Evolutionary conservation across 1,140 invertebrate genomes (phyloP).

Genomic region (Anadara kagoshimensis): DNA sequence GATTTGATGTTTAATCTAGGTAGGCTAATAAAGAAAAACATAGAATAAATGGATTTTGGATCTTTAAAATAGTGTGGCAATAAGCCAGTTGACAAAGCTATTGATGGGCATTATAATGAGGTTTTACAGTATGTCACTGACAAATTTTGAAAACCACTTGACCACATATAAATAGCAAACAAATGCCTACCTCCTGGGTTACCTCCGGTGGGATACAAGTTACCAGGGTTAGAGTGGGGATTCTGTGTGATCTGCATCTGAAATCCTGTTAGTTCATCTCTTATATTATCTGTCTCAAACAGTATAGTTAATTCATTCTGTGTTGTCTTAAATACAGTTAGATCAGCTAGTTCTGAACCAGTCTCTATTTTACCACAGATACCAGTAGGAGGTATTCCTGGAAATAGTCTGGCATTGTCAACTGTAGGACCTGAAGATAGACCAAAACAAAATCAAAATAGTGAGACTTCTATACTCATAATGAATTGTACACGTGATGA

Average conservation of each 20-base stretch:
- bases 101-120: no score
- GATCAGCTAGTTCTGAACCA: constrained; percentile 36
- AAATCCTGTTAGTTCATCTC: constrained; percentile 53
- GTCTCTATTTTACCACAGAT: constrained; percentile 47
- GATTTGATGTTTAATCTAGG: no score
- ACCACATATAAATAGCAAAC: no score
- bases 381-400: constrained; percentile 49
- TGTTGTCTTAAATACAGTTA: constrained; percentile 47
- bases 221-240: constrained; percentile 51
- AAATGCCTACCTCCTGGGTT: constrained; percentile 51
- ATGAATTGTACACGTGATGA: no score
- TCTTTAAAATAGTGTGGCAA: no score
- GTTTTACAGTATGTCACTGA: no score
- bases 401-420: constrained; percentile 59
- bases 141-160: no score
- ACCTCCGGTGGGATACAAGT: constrained; percentile 49
- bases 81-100: no score
- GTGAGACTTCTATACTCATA: no score
- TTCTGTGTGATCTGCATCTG: constrained; percentile 46
- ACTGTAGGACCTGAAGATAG: constrained; percentile 47
- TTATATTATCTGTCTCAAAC: constrained; percentile 51
- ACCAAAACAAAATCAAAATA: neutral
- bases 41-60: no score
- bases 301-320: constrained; percentile 60
- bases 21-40: no score